Evolutionary conservation across 2,113 vertebrate genomes (phyloP), one percentile per base, ranked within the genome.

Genomic region (Sylvietta virens): DNA sequence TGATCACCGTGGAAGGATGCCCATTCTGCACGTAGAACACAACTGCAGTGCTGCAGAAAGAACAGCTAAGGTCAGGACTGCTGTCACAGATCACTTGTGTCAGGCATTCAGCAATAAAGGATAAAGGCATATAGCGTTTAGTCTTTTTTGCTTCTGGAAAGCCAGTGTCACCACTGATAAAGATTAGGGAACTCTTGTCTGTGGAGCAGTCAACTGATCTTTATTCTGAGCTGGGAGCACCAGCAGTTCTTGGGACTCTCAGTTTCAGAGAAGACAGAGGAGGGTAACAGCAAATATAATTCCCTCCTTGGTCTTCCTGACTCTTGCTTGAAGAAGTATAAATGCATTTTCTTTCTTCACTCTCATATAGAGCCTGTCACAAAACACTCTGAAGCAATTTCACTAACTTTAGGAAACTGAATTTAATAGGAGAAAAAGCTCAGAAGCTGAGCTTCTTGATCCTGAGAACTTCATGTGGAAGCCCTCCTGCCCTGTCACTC

Each of bases 21-120:
- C 98, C 94, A 1, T 95, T 98, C 78, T 97, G 97, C 21, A 99
- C 98, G 0, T 98, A 99, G 95, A 99, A 98, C 44, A 98, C 95
- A 84, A 99, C 70, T 9, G 98, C 95, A 0, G 99, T 99, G 97
- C 99, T 99, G 96, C 66, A 91, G 81, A 86, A 50, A 87, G 88
- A 83, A 97, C 60, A 86, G 26, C 45, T 50, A 39, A 42, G 13
- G 50, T 94, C 61, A 88, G 3, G 28, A 69, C 19, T 45, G 15
- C 13, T 66, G 80, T 27, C 40, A 85, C 19, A 73, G 31, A 40
- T 9, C 10, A 15, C 51, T 73, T 84, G 3, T 15, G 31, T 16
- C 78, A 88, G 27, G 26, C 31, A 39, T 57, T 66, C 57, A 48
- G 16, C 17, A 67, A 53, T 30, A n/a, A 56, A 30, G 30, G 21